Conservation (phyloP, 1,140 invertebrate species). For the Rhagoletis pomonella region DNA sequence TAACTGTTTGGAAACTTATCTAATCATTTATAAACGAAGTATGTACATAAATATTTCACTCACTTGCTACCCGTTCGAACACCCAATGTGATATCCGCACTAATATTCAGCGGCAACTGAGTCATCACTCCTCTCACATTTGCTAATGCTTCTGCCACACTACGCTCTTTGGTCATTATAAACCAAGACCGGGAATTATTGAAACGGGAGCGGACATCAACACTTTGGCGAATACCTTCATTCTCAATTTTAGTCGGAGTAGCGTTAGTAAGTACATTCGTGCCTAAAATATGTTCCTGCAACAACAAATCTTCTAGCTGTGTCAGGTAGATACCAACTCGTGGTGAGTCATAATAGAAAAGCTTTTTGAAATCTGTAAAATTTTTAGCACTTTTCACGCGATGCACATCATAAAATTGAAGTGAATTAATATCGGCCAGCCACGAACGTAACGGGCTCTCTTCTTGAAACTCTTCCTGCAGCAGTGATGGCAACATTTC, state of each 20-base stretch:
- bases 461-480: background rate
- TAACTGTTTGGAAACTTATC: too few relatives aligned
- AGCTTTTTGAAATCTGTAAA: conserved; percentile 25
- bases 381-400: background rate
- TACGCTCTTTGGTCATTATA: conserved; percentile 8
- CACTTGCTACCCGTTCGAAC: background rate
- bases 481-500: background rate
- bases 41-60: background rate
- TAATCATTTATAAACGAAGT: too few relatives aligned
- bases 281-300: background rate
- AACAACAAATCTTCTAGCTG: conserved; percentile 27
- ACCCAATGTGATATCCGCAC: conserved; percentile 47
- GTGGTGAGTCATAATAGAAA: conserved; percentile 35
- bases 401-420: conserved; percentile 33
- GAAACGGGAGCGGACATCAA: background rate
- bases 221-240: background rate
- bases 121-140: background rate
- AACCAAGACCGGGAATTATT: conserved; percentile 46
- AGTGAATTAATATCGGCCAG: background rate
- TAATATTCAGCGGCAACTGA: background rate
- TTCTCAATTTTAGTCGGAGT: background rate
- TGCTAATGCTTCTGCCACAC: background rate
- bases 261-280: conserved; percentile 2
- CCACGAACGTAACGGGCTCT: background rate
- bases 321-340: background rate